Evolutionary conservation across 2,888 invertebrate species (phyloP), one percentile per base, ranked within the genome.

Genomic region (Leptinotarsa tumamoca): DNA sequence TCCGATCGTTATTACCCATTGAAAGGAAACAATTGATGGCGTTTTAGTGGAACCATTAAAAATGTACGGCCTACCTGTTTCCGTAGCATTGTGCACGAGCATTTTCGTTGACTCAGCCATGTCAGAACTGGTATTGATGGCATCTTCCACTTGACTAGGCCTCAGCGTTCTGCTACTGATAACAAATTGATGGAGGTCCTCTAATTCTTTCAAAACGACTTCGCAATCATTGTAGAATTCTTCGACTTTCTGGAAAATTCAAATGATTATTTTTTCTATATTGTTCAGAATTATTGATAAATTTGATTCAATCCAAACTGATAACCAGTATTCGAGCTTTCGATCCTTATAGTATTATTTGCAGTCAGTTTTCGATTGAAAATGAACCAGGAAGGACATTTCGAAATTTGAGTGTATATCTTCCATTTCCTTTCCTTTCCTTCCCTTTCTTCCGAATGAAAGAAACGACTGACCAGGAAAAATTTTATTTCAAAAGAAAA

Each of bases 161-260:
- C 90, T 89, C 84, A 90, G 87, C 78, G 90, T 87, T 86, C 90
- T 89, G 85, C 90, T 89, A 85, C 89, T 90, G 81, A 90, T 86
- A 82, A 94, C 87, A 86, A 91, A 88, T 80, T 90, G 89, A 80
- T 91, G 90, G 68, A 94, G 89, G 81, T 91, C 90, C 76, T 93
- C 92, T 86, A 95, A 90, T 85, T 92, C 92, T 54, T 89, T 88
- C 49, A 92, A 86, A 0, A 91, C 91, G 61, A 90, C 89, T 71
- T 90, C 89, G 72, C 92, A 91, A 82, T 92, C 92, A 77, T 90
- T 90, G 80, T 90, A 89, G 84, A 93, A 94, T 82, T 92, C 92
- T 84, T 95, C 94, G 73, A 93, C 91, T 86, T 91, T 91, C 94
- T 94, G 67, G 18, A 78, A 80, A 69, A 67, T 17, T n/a, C 13